Conservation (phyloP, 2,113 vertebrate genomes). For the Castor canadensis region DNA sequence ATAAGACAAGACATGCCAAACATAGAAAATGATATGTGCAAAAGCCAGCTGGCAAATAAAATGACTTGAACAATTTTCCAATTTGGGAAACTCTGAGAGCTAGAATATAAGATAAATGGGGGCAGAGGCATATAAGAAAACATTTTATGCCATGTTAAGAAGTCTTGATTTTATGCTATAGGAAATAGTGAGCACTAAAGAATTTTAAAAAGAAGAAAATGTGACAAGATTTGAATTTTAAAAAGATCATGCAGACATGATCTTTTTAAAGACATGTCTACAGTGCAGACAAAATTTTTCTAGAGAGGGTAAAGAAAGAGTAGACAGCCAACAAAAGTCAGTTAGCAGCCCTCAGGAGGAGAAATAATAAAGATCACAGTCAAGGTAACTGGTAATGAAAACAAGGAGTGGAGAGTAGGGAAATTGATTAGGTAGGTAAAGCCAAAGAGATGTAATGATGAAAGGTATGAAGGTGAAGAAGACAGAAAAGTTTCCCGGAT, state of each 20-base stretch:
- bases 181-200: background rate
- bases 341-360: background rate
- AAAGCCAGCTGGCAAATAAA: background rate
- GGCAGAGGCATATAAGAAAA: background rate
- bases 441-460: background rate
- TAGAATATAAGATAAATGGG: background rate
- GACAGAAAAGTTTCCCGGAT: background rate
- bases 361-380: background rate
- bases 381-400: background rate
- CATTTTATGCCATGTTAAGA: background rate
- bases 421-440: background rate
- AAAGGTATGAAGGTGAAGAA: background rate
- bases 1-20: background rate
- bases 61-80: background rate
- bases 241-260: no score
- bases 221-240: background rate
- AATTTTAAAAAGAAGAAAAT: constrained; percentile 11
- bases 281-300: background rate
- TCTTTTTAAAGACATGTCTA: background rate
- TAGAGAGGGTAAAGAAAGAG: background rate
- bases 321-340: background rate
- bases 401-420: background rate
- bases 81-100: background rate
- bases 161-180: background rate
- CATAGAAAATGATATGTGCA: background rate